phyloP scores from a whole-genome alignment of 2,797 vertebrate species.

The Spheniscus humboldti region DNA sequence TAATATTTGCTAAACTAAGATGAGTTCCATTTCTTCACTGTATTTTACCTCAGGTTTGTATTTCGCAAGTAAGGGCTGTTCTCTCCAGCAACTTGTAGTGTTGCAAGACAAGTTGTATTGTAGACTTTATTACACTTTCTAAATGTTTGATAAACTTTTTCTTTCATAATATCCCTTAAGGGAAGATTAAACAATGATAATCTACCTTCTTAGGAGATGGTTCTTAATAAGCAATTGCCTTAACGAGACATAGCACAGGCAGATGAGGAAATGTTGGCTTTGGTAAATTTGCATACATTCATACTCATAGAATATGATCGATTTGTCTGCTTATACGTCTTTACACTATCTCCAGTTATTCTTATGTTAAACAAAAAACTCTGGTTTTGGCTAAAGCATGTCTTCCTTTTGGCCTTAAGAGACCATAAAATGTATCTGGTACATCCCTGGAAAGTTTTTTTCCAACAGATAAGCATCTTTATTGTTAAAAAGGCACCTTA shows the following conservation, averaged over 20 bases:
- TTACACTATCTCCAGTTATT: neutral
- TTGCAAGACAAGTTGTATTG: neutral
- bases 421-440: neutral
- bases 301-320: neutral
- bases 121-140: neutral
- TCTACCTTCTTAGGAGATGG: neutral
- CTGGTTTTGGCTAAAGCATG: neutral
- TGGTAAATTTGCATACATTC: neutral
- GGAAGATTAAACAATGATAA: conserved; percentile 18
- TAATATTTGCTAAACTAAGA: neutral
- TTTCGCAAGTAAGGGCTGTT: neutral
- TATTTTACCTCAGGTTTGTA: neutral
- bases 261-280: neutral
- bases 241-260: neutral
- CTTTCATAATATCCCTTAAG: neutral
- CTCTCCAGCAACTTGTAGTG: neutral
- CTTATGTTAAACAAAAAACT: neutral
- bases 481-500: neutral
- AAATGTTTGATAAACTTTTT: neutral
- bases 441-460: neutral
- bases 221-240: neutral
- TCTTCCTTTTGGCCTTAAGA: neutral
- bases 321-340: neutral
- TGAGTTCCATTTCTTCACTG: neutral
- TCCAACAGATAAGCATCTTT: neutral